Conservation (phyloP, 2,888 invertebrate genomes). For the Leucoma salicis region DNA sequence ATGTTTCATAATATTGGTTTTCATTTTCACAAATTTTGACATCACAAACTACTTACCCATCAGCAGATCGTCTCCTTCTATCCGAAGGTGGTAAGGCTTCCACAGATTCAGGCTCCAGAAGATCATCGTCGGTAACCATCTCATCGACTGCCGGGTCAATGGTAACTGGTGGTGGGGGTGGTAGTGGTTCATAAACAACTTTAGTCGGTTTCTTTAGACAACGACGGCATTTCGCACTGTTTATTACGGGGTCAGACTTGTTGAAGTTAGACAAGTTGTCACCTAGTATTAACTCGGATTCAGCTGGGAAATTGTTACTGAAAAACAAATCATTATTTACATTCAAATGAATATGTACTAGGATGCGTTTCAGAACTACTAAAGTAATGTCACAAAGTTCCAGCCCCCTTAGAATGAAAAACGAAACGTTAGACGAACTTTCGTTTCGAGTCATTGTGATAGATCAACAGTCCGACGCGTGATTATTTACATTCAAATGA, state of each 20-base stretch:
- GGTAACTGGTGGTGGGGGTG: conserved; percentile 3
- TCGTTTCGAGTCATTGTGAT: too few species aligned
- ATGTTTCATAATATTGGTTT: too few species aligned
- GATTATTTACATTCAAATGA: background rate
- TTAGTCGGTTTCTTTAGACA: conserved; percentile 42
- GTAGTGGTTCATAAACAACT: background rate
- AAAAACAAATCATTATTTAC: conserved; percentile 15
- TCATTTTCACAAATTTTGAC: too few species aligned
- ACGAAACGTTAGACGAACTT: too few species aligned
- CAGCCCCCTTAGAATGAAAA: too few species aligned
- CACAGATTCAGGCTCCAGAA: background rate
- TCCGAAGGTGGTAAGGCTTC: background rate
- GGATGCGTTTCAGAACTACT: background rate
- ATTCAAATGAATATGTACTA: background rate
- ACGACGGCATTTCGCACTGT: conserved; percentile 37
- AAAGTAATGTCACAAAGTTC: too few species aligned
- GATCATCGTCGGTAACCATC: conserved; percentile 9
- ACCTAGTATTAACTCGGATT: conserved; percentile 87
- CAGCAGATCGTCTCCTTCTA: conserved; percentile 14
- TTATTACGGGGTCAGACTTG: conserved; percentile 35
- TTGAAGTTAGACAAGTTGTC: conserved; percentile 77
- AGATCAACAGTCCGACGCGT: too few species aligned
- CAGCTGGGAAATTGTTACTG: conserved; percentile 81
- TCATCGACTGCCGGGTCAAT: conserved; percentile 4
- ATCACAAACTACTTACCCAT: conserved; percentile 22